These are phyloP conservation scores for Lophius americanus DNA, from an alignment of 2,797 vertebrate species.

Conservation along the genomic window DNA sequence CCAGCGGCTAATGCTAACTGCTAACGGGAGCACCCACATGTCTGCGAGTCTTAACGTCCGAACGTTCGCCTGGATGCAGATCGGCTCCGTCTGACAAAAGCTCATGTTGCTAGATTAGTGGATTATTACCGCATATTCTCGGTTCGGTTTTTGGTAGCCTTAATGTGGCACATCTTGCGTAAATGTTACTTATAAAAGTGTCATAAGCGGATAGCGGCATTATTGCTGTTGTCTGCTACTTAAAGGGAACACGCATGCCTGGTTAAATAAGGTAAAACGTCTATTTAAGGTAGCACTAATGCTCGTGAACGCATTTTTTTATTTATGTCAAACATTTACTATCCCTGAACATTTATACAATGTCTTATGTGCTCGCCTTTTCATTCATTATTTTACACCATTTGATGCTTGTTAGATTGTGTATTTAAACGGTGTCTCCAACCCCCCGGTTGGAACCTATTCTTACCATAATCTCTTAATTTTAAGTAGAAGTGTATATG, in stretches of 20 bases:
- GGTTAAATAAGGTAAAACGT: not conserved
- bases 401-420: not conserved
- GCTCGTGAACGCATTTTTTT: too few relatives aligned
- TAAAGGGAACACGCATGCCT: not conserved
- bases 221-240: not conserved
- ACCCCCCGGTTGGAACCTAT: not conserved
- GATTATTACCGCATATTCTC: not conserved
- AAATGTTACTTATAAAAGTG: too few relatives aligned
- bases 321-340: not conserved
- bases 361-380: not conserved
- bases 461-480: not conserved
- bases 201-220: not conserved
- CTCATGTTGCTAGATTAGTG: not conserved
- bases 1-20: constrained; percentile 65
- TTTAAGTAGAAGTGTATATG: not conserved
- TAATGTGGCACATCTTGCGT: rapidly evolving
- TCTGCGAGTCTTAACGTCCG: constrained; percentile 16
- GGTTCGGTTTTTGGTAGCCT: not conserved
- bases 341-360: not conserved
- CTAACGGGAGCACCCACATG: constrained; percentile 69
- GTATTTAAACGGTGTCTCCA: not conserved
- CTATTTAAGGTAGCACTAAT: not conserved
- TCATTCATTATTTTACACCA: not conserved
- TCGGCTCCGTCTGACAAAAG: not conserved
- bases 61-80: not conserved